Conservation (phyloP, 2,113 vertebrate species). For the Neogobius melanostomus region DNA sequence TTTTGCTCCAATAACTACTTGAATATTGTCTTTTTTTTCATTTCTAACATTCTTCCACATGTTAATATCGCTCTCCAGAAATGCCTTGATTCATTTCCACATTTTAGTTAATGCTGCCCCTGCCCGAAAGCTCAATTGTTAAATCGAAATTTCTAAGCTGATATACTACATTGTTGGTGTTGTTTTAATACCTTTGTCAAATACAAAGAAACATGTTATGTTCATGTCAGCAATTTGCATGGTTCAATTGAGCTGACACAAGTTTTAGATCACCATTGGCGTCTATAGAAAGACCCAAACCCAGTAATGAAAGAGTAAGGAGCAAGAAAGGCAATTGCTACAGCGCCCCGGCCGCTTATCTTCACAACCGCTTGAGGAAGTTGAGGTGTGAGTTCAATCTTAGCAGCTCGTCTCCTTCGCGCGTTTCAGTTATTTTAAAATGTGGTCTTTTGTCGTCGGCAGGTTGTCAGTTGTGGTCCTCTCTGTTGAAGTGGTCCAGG, state of each 20-base stretch:
- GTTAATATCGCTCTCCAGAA: no score
- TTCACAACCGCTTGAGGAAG: background rate
- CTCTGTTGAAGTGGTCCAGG: slow-evolving; percentile 65
- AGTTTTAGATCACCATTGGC: background rate
- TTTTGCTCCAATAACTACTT: no score
- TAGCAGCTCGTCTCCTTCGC: background rate
- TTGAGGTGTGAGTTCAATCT: background rate
- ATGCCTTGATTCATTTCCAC: no score
- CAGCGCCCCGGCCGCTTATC: background rate
- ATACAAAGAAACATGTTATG: no score
- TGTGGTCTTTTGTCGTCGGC: background rate
- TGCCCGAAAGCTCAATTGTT: no score
- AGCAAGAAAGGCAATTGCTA: background rate
- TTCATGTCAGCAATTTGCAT: background rate
- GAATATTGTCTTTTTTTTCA: no score
- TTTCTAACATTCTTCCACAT: no score
- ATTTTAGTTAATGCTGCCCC: no score
- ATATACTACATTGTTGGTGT: no score
- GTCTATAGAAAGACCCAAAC: background rate
- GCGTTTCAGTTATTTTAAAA: background rate
- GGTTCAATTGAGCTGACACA: background rate
- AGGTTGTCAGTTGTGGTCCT: slow-evolving; percentile 20
- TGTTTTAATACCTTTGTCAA: no score
- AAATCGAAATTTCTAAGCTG: no score
- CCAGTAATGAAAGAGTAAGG: background rate